These are phyloP conservation scores for human (Homo sapiens) DNA, from an alignment of 2,113 vertebrate genomes.

Conservation along the genomic window DNA sequence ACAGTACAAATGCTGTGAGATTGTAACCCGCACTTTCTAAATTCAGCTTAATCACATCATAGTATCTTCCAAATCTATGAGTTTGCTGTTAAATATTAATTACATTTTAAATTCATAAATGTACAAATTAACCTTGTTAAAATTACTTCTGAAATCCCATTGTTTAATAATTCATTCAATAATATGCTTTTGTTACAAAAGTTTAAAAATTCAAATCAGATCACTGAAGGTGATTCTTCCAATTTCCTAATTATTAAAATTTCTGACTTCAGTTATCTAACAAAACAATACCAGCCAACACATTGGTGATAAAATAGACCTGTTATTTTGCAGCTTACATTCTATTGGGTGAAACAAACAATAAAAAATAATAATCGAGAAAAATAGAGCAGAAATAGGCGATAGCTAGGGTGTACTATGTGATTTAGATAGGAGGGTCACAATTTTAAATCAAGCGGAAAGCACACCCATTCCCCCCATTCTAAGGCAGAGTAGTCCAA, in stretches of 20 bases:
- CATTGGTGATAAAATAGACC: neutral
- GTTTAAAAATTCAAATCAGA: neutral
- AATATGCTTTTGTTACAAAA: neutral
- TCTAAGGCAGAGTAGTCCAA: neutral
- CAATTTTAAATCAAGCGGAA: neutral
- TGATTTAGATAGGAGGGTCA: neutral
- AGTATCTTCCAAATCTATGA: neutral
- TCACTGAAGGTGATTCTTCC: neutral
- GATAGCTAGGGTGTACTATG: too few relatives aligned
- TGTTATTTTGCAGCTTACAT: neutral
- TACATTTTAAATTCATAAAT: conserved; percentile 46
- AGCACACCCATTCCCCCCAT: neutral
- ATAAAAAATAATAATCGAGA: neutral
- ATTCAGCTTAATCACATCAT: neutral
- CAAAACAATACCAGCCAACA: neutral
- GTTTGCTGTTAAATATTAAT: neutral
- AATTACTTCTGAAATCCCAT: neutral
- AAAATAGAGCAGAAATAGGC: neutral
- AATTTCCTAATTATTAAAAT: neutral
- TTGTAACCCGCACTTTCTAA: neutral
- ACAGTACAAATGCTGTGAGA: neutral
- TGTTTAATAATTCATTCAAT: conserved; percentile 20
- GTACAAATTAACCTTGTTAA: neutral
- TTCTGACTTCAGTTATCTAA: neutral
- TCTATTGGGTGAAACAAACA: neutral